Conservation (phyloP, 2,113 vertebrate species). For the Halcyon senegalensis region DNA sequence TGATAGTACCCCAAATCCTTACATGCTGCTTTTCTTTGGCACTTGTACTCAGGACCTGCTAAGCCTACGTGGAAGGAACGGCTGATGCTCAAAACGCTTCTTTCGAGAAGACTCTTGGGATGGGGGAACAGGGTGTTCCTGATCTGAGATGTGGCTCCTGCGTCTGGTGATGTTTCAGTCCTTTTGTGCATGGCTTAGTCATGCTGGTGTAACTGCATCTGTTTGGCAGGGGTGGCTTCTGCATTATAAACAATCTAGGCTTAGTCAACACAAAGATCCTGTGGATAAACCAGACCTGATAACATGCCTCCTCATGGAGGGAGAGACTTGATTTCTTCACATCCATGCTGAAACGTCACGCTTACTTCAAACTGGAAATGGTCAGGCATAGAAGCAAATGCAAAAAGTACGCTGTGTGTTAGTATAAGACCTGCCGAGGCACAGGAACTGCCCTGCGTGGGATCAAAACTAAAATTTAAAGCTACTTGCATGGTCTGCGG, state of each 20-base stretch:
- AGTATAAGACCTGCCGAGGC: not conserved
- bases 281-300: not conserved
- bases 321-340: not conserved
- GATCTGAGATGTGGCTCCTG: not conserved
- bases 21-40: not conserved
- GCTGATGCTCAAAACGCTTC: not conserved
- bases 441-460: not conserved
- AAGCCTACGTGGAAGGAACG: not conserved
- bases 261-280: slow-evolving; percentile 5
- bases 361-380: not conserved
- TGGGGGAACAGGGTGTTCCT: not conserved
- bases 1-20: not conserved
- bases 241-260: not conserved
- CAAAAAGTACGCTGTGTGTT: not conserved
- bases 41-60: not conserved
- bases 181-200: not conserved
- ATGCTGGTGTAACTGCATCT: not conserved
- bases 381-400: not conserved
- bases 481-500: not conserved
- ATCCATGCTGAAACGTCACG: not conserved
- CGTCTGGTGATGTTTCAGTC: not conserved
- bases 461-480: not conserved
- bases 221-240: not conserved
- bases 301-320: not conserved
- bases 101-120: not conserved